A percentile compares a stretch with the other conserved stretches of the same genome.
phyloP scores from a whole-genome alignment of 1,140 invertebrate species.

The Bicyclus anynana region DNA sequence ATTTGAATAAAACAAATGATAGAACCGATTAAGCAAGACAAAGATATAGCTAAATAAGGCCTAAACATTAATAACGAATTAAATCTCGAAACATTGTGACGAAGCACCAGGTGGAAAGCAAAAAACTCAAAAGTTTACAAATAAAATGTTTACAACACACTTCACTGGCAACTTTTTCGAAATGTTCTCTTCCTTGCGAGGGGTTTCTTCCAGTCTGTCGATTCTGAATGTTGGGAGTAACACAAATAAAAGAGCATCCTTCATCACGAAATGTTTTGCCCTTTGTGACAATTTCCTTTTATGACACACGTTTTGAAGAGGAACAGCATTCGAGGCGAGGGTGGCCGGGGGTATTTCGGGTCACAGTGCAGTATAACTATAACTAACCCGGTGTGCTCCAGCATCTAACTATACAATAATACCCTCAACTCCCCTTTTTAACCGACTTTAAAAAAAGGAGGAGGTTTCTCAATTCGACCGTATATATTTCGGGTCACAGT shows the following conservation, averaged over 20 bases:
- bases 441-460: too few species aligned
- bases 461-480: too few species aligned
- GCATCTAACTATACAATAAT: too few species aligned
- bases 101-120: neutral
- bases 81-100: neutral
- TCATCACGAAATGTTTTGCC: slow-evolving; percentile 5
- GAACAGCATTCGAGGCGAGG: too few species aligned
- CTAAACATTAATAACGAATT: too few species aligned
- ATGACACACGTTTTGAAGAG: neutral
- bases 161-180: neutral
- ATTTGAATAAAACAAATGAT: too few species aligned
- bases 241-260: slow-evolving; percentile 7
- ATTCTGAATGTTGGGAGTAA: slow-evolving; percentile 1
- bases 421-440: too few species aligned
- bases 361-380: too few species aligned
- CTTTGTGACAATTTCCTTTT: slow-evolving; percentile 3
- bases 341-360: neutral
- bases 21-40: too few species aligned
- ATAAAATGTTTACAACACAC: neutral
- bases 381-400: too few species aligned
- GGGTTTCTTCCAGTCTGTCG: slow-evolving; percentile 1
- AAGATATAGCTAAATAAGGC: too few species aligned
- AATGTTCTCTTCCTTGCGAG: neutral
- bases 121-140: neutral
- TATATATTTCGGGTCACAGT: too few species aligned